A percentile compares a stretch with the other conserved stretches of the same genome.
phyloP scores from a whole-genome alignment of 2,888 invertebrate species.

The Ashinkailepas kermadecensis region DNA sequence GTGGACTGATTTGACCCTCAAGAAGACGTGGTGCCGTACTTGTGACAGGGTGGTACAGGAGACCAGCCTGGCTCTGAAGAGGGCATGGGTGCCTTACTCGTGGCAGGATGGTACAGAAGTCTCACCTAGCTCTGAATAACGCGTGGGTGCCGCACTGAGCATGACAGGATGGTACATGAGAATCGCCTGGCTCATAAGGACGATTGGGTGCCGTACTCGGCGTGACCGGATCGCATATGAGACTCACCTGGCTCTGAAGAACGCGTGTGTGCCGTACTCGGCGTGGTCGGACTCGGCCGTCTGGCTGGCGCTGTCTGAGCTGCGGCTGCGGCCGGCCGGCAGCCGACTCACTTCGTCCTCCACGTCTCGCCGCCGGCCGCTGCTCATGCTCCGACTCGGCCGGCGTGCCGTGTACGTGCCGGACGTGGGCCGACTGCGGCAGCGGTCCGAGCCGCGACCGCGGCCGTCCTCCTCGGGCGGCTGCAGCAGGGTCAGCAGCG shows the following conservation, averaged over 20 bases:
- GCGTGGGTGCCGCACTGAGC: too few species aligned
- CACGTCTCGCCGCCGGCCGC: not conserved
- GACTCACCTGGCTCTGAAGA: conserved; percentile 12
- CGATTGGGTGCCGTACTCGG: not conserved
- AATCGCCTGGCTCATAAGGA: conserved; percentile 1
- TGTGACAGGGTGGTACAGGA: too few species aligned
- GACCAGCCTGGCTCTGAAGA: too few species aligned
- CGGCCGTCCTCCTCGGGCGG: not conserved
- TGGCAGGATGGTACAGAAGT: too few species aligned
- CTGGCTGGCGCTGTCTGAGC: not conserved
- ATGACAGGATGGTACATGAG: too few species aligned
- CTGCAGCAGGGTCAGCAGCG: not conserved
- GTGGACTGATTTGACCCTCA: too few species aligned
- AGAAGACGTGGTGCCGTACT: too few species aligned
- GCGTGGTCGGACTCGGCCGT: not conserved
- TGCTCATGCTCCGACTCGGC: not conserved
- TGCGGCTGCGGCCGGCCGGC: not conserved
- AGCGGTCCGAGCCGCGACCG: too few species aligned
- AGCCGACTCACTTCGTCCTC: not conserved
- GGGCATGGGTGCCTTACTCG: too few species aligned
- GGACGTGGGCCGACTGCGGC: too few species aligned
- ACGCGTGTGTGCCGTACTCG: not conserved
- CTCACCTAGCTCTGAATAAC: too few species aligned
- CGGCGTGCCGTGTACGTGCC: not conserved
- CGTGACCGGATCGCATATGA: too few species aligned